Percentiles rank a stretch among this genome's conserved stretches.
Conservation (phyloP, 30 jellyfish, hydroid and myxozoan genomes). For the Chrysaora quinquecirrha region DNA sequence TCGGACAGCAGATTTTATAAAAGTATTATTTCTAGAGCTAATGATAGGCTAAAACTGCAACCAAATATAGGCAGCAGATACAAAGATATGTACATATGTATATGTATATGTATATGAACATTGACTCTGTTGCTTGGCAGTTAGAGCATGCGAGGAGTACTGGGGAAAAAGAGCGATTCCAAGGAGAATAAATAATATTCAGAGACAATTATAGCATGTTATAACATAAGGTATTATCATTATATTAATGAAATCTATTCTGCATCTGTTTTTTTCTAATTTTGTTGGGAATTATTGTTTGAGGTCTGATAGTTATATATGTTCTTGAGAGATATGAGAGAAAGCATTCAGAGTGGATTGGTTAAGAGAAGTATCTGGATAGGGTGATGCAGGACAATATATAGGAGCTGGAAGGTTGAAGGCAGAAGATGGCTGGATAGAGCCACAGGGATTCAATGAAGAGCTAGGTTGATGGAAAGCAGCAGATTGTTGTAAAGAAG, state of each 20-base stretch:
- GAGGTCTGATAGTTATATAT: no score
- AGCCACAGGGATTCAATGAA: neutral
- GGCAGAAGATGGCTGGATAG: neutral
- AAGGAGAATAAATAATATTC: no score
- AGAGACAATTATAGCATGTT: no score
- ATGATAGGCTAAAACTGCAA: slow-evolving; percentile 32
- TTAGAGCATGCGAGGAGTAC: slow-evolving; percentile 22
- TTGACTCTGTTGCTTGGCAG: slow-evolving; percentile 69
- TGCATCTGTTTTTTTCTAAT: no score
- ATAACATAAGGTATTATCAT: no score
- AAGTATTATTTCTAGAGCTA: slow-evolving; percentile 5
- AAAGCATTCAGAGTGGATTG: slow-evolving; percentile 11
- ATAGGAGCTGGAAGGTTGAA: neutral
- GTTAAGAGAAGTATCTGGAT: neutral
- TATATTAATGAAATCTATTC: no score
- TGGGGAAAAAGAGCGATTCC: slow-evolving; percentile 22
- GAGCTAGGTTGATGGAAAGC: neutral
- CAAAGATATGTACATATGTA: slow-evolving; percentile 27
- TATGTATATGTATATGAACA: slow-evolving; percentile 17
- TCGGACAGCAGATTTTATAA: slow-evolving; percentile 18
- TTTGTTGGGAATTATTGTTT: no score
- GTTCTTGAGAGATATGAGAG: no score
- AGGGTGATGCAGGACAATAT: neutral
- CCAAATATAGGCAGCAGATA: slow-evolving; percentile 18
- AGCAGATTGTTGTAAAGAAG: no score